phyloP scores from a whole-genome alignment of 2,797 vertebrate species.

The Rhinichthys osculus region DNA sequence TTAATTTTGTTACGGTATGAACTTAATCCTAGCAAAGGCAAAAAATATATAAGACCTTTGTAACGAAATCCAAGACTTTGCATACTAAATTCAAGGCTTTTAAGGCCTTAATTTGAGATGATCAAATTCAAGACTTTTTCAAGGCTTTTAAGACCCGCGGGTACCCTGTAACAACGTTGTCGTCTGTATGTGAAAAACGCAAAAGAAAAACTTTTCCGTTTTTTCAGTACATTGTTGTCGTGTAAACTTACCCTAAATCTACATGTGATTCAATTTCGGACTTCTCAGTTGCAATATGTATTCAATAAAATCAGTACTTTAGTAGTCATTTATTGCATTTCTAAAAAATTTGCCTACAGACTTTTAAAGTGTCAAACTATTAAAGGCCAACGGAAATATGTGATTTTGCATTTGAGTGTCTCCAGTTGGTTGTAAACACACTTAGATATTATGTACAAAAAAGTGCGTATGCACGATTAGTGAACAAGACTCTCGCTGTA shows the following conservation, averaged over 20 bases:
- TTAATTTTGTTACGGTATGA: no score
- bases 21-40: no score
- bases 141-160: no score
- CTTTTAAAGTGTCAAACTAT: neutral
- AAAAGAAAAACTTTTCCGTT: neutral
- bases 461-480: neutral
- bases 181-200: neutral
- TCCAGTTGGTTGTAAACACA: neutral
- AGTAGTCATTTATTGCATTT: neutral
- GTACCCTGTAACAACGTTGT: no score
- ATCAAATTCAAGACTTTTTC: no score
- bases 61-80: no score
- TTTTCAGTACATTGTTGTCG: neutral
- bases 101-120: no score
- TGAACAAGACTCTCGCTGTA: neutral
- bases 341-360: neutral
- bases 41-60: no score
- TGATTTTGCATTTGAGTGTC: neutral
- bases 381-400: neutral
- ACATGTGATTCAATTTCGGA: neutral
- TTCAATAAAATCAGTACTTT: neutral
- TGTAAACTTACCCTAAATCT: neutral
- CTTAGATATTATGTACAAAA: neutral
- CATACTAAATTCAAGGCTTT: no score
- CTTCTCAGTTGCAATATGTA: neutral